Evolutionary conservation across 2,113 vertebrate genomes (phyloP).

Genomic region (Podarcis muralis): DNA sequence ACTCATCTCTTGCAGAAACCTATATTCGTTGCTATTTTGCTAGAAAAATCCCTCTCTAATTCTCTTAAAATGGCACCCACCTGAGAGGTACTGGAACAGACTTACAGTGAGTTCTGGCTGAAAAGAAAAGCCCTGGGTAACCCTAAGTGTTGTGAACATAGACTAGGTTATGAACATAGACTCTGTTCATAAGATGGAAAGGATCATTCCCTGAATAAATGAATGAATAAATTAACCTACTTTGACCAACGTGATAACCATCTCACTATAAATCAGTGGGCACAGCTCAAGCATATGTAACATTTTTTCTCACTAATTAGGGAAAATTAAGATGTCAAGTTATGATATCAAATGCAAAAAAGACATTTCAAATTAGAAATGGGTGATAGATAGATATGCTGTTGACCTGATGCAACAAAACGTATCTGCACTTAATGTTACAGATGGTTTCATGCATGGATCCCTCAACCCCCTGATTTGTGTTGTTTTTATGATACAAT

Average conservation of each 20-base stretch:
- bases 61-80: too few species aligned
- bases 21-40: too few species aligned
- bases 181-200: not conserved
- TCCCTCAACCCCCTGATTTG: not conserved
- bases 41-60: too few species aligned
- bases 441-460: constrained; percentile 14
- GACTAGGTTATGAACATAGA: too few species aligned
- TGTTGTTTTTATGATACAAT: not conserved
- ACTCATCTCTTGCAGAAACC: not conserved
- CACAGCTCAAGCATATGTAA: not conserved
- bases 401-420: not conserved
- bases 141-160: too few species aligned
- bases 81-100: too few species aligned
- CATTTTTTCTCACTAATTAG: not conserved
- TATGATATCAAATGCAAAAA: not conserved
- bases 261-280: not conserved
- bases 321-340: not conserved
- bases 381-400: not conserved
- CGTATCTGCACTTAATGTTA: not conserved
- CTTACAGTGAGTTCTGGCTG: too few species aligned
- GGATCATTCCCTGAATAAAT: not conserved
- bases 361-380: not conserved
- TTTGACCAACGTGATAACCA: not conserved
- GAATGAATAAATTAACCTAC: not conserved
- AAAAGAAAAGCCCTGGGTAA: too few species aligned